Evolutionary conservation across 1,140 invertebrate species (phyloP), one percentile per base, ranked within the genome.

Genomic region (Hyles vespertilio): DNA sequence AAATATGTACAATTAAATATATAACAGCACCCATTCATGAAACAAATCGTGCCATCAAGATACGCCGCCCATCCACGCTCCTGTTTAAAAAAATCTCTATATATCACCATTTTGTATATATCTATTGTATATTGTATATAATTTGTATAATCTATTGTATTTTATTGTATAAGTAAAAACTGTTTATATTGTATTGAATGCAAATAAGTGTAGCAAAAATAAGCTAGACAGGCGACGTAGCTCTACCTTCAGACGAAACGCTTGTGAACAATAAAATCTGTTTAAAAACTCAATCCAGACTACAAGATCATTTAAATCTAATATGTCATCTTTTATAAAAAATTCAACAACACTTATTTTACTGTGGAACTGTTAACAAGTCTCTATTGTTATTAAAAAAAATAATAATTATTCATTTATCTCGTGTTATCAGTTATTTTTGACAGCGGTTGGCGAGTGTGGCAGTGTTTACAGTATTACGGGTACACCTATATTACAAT

Each of bases 301-400:
- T 88, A 88, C 85, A 87, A 88, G 84, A 88, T 87, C 84, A 81
- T 84, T 85, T 56, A 47, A 83, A 76, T 87, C 82, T 88, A 83
- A 85, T 88, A 86, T 85, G 56, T 84, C 66, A 85, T 85, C 54
- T 34, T 84, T 88, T 88, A 88, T 88, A 86, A 87, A 86, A 88
- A 83, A 87, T 87, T 88, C 82, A 88, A 88, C 85, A 88, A 88
- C 84, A 79, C 82, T 87, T 89, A 85, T 74, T 85, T 89, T 89
- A 88, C 74, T 72, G 84, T 81, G 84, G 82, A 87, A 88, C 85
- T 85, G 82, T 80, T 63, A 88, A 88, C 82, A 88, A 88, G 82
- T 85, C 74, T 82, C 78, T 88, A 88, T 87, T 88, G 82, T 79
- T 71, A 76, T 79, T 73, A 69, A 81, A 84, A 87, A 36, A 76